Evolutionary conservation across 2,888 invertebrate species (phyloP), one percentile per base, ranked within the genome.

Genomic region (Catocala sponsa): DNA sequence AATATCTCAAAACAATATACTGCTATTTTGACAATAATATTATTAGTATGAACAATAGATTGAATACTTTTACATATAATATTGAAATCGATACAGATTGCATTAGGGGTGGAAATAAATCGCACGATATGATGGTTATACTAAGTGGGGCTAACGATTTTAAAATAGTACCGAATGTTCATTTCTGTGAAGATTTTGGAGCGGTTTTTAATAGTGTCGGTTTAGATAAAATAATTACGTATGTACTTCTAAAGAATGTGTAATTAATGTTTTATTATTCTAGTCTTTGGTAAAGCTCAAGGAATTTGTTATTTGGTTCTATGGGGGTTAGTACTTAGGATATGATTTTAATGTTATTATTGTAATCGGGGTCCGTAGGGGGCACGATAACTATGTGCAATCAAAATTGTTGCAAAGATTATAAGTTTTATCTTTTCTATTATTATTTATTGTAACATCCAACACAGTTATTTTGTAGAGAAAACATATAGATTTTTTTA

Each of bases 251-350:
- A 74, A 70, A 74, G 64, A 71, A 66, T 63, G 70, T 81, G 74
- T 81, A 82, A 79, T 76, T 78, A 80, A 79, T 84, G 82, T 83
- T 85, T 85, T 87, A 84, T 88, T 86, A 79, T 88, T 92, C 92
- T 93, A 93, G 92, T 93, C 92, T 90, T 86, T 88, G 88, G 85
- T 85, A 87, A 88, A 87, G 91, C 91, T 92, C 91, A 92, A 91
- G 84, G 81, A 25, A 80, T 80, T 80, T 81, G 80, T 74, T 77
- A 70, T 74, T 81, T 76, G 79, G 77, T 79, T 75, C 79, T 69
- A 65, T 73, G 76, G 72, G 72, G 74, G 71, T 76, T 76, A 72
- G 77, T 76, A 82, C 78, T 81, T 81, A 82, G 72, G 57, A 64
- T 44, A 49, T 70, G 68, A 72, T 59, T 74, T 70, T 48, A 67